Percentiles rank a stretch among this genome's conserved stretches.
Evolutionary conservation across 2,888 invertebrate species (phyloP).

Genomic region (Lycocerus yunnanus): DNA sequence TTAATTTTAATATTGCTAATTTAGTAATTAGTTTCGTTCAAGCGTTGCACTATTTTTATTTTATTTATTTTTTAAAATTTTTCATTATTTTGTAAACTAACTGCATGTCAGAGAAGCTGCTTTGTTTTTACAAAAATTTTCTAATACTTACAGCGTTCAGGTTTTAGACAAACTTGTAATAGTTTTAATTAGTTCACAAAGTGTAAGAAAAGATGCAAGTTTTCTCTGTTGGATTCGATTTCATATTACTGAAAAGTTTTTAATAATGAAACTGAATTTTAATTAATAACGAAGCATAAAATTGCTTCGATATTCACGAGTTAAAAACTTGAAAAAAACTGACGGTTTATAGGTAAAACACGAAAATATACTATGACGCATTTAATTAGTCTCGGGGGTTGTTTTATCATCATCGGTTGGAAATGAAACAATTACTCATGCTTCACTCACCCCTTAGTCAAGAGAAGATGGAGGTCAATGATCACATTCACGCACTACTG

Average conservation of each 20-base stretch:
- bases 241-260: background rate
- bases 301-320: conserved; percentile 3
- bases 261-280: background rate
- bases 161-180: background rate
- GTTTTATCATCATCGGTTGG: conserved; percentile 27
- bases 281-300: background rate
- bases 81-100: background rate
- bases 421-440: conserved; percentile 27
- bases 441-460: conserved; percentile 18
- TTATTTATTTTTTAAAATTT: background rate
- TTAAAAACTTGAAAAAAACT: conserved; percentile 18
- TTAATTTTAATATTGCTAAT: background rate
- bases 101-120: background rate
- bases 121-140: background rate
- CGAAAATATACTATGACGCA: conserved; percentile 28
- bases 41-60: background rate
- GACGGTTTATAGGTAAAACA: conserved; percentile 7
- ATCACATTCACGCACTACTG: conserved; percentile 20
- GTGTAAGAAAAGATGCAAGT: background rate
- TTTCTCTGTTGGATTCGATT: background rate
- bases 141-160: background rate
- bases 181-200: background rate
- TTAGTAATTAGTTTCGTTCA: background rate
- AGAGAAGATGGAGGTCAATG: conserved; percentile 19
- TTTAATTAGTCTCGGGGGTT: conserved; percentile 25